Evolutionary conservation across 2,888 invertebrate genomes (phyloP).

Genomic region (Trachelus iudaicus): DNA sequence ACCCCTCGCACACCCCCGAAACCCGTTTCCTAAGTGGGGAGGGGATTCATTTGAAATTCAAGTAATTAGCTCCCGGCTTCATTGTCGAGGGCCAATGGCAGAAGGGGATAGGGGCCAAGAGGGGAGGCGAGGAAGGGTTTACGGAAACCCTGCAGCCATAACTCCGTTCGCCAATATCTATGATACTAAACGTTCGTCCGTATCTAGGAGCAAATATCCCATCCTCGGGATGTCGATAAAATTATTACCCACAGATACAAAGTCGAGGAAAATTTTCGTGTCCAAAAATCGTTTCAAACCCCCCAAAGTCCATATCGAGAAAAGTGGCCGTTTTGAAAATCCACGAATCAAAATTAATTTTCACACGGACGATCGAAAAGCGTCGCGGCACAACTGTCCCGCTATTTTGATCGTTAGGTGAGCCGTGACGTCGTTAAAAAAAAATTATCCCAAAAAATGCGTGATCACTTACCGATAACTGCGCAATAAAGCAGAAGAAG

Average conservation of each 20-base stretch:
- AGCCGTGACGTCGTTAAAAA: background rate
- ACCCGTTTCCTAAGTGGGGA: background rate
- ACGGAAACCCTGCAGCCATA: background rate
- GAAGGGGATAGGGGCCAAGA: background rate
- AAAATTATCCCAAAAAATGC: background rate
- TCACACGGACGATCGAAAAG: background rate
- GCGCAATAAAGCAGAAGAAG: conserved; percentile 44
- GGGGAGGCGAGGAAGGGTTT: background rate
- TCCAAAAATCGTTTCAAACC: background rate
- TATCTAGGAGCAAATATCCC: background rate
- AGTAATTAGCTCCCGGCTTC: background rate
- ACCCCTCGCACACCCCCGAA: background rate
- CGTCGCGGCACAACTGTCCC: background rate
- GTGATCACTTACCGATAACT: conserved; percentile 52
- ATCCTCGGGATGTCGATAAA: background rate
- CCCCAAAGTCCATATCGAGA: background rate
- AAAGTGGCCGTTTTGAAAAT: background rate
- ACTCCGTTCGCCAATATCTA: background rate
- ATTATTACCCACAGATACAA: background rate
- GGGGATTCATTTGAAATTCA: background rate
- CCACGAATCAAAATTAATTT: background rate
- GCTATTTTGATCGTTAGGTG: background rate
- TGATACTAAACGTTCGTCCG: background rate
- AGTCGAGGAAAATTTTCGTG: background rate
- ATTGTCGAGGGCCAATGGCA: background rate